Evolutionary conservation across 2,888 invertebrate genomes (phyloP).

Genomic region (Masnerella sp.): DNA sequence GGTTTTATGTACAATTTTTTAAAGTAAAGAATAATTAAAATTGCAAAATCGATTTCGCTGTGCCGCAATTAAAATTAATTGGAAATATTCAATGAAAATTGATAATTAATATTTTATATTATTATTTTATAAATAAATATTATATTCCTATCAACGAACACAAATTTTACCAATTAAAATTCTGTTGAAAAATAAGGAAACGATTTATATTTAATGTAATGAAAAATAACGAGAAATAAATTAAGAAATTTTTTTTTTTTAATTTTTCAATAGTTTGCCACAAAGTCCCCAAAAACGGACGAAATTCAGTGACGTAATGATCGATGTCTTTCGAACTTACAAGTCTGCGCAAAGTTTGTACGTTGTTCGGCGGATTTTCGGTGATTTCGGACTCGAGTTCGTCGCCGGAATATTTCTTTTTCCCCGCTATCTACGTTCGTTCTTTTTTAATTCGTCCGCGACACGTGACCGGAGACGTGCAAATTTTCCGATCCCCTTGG

Average conservation of each 20-base stretch:
- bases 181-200: too few species aligned
- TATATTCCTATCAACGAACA: too few species aligned
- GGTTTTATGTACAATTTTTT: background rate
- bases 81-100: too few species aligned
- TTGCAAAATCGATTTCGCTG: too few species aligned
- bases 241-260: too few species aligned
- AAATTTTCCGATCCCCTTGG: background rate
- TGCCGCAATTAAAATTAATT: too few species aligned
- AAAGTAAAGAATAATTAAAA: background rate
- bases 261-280: too few species aligned
- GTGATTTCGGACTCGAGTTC: background rate
- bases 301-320: background rate
- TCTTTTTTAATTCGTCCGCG: background rate
- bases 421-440: background rate
- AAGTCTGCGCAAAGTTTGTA: background rate
- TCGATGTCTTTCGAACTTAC: background rate
- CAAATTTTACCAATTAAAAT: too few species aligned
- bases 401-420: background rate
- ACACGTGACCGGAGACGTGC: slow-evolving; percentile 1
- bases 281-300: background rate
- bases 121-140: too few species aligned
- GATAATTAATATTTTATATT: too few species aligned
- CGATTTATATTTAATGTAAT: too few species aligned
- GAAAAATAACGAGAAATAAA: too few species aligned
- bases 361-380: background rate